Percentiles rank a stretch among this genome's conserved stretches.
Conservation (phyloP, 2,113 vertebrate genomes). For the Miniopterus natalensis region DNA sequence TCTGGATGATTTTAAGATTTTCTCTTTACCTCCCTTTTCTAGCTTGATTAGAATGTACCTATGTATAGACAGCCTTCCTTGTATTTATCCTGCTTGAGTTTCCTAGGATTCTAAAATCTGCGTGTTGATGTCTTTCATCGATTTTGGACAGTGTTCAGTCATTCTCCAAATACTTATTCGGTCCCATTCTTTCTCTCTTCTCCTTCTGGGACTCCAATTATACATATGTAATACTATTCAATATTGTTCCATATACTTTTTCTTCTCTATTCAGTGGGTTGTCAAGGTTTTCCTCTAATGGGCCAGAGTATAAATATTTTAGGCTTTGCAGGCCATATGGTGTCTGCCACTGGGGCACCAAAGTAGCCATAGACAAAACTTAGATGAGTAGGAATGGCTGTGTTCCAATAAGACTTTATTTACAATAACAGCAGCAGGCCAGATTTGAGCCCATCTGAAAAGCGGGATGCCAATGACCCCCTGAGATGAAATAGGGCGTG, state of each 20-base stretch:
- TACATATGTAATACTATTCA: background rate
- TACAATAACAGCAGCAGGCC: background rate
- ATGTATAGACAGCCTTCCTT: background rate
- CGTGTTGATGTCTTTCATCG: background rate
- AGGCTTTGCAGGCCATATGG: background rate
- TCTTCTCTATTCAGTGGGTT: background rate
- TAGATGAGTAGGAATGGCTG: background rate
- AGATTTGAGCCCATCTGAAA: background rate
- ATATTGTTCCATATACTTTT: background rate
- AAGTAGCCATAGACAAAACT: background rate
- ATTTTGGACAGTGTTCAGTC: background rate
- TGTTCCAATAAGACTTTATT: constrained; percentile 5
- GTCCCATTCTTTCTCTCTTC: background rate
- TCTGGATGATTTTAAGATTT: background rate
- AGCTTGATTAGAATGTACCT: background rate
- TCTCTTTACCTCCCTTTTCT: background rate
- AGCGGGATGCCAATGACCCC: background rate
- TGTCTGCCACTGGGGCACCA: background rate
- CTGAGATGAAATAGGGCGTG: background rate
- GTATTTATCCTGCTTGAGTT: background rate
- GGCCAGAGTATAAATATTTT: background rate
- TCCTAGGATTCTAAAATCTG: background rate
- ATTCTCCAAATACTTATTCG: background rate
- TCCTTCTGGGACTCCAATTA: background rate
- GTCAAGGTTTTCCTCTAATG: background rate